Conservation (phyloP, 2,113 vertebrate species). For the Caloenas nicobarica region DNA sequence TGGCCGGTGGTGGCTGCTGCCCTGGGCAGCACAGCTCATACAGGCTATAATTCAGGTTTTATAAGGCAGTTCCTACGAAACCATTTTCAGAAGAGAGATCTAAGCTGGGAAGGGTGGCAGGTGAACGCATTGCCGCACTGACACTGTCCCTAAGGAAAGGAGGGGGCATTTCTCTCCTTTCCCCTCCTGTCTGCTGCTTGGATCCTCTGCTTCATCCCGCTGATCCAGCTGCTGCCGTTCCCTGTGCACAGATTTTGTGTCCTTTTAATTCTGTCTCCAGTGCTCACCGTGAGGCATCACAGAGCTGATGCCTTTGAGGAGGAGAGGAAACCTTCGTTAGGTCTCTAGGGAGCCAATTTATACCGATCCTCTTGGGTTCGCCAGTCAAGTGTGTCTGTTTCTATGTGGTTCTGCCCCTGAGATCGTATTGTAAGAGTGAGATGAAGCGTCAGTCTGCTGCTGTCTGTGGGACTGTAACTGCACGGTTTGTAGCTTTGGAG, state of each 20-base stretch:
- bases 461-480: not conserved
- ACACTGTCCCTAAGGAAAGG: not conserved
- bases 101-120: not conserved
- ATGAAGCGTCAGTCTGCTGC: not conserved
- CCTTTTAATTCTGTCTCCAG: not conserved
- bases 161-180: not conserved
- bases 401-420: not conserved
- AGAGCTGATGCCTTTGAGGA: not conserved
- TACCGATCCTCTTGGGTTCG: not conserved
- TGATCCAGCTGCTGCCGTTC: not conserved
- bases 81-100: not conserved
- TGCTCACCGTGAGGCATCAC: not conserved
- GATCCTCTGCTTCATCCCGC: not conserved
- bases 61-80: not conserved
- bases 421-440: not conserved
- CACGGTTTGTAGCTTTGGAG: not conserved
- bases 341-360: conserved; percentile 35
- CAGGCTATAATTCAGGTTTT: fast-evolving
- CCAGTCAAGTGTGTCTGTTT: conserved; percentile 5
- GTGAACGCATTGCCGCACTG: not conserved
- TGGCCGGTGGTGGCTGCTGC: not conserved
- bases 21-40: not conserved
- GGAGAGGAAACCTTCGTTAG: not conserved
- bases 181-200: fast-evolving
- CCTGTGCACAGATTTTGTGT: not conserved